Evolutionary conservation across 2,888 invertebrate species (phyloP).

Genomic region (Hylaea fasciaria): DNA sequence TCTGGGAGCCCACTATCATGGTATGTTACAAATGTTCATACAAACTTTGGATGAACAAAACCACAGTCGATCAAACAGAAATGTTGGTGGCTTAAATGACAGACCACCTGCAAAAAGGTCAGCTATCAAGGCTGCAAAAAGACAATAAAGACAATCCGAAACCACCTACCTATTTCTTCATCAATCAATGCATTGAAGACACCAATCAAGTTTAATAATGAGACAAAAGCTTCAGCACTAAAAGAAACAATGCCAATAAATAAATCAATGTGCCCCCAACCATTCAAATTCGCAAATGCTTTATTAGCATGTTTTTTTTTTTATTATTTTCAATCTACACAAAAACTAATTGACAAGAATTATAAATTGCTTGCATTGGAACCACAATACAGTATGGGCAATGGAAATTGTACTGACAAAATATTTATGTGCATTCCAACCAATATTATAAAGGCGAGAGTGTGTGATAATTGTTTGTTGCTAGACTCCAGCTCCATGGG

Average conservation of each 20-base stretch:
- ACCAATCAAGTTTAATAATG: neutral
- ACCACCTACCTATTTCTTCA: neutral
- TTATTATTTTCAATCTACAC: neutral
- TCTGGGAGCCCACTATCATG: too few species aligned
- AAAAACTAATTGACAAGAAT: conserved; percentile 1
- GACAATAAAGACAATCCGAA: too few species aligned
- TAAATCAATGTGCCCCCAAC: neutral
- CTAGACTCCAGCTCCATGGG: too few species aligned
- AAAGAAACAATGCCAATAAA: neutral
- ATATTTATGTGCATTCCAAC: neutral
- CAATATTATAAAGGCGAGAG: too few species aligned
- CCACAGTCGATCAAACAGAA: too few species aligned
- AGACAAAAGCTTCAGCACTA: neutral
- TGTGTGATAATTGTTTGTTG: too few species aligned
- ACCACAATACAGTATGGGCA: neutral
- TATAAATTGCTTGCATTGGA: neutral
- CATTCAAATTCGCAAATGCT: neutral
- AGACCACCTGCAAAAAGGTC: too few species aligned
- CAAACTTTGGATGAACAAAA: too few species aligned
- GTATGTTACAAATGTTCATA: too few species aligned
- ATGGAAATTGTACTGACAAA: neutral
- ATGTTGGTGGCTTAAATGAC: too few species aligned
- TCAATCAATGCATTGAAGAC: too few species aligned
- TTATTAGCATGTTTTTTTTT: neutral
- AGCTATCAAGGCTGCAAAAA: too few species aligned